A percentile compares a stretch with the other conserved stretches of the same genome.
Evolutionary conservation across 2,797 vertebrate genomes (phyloP).

Genomic region (Chelidonichthys spinosus): DNA sequence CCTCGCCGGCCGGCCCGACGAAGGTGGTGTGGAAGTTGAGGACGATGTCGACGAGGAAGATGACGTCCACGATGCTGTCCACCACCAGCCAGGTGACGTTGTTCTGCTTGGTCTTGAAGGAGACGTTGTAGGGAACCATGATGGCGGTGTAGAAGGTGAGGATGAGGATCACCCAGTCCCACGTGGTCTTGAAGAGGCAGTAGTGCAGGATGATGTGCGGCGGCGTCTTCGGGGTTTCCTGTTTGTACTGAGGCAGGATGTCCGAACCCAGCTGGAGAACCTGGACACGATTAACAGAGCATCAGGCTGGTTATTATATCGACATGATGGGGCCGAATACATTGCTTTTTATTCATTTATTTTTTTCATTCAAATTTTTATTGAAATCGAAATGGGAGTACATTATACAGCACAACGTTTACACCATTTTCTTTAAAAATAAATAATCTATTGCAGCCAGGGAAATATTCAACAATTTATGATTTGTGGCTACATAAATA

Average conservation of each 20-base stretch:
- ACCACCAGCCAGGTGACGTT: conserved; percentile 96
- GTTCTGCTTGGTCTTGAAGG: conserved; percentile 97
- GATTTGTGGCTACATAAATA: no score
- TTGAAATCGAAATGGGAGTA: no score
- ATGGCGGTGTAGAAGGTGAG: conserved; percentile 97
- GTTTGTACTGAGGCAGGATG: conserved; percentile 96
- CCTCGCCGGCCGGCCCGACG: conserved; percentile 94
- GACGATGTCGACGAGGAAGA: conserved; percentile 96
- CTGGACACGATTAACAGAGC: conserved; percentile 61
- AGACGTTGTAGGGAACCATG: conserved; percentile 97
- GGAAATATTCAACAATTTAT: no score
- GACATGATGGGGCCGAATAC: neutral
- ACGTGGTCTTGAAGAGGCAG: conserved; percentile 97
- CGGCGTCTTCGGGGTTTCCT: conserved; percentile 96
- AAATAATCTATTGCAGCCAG: no score
- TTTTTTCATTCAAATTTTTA: no score
- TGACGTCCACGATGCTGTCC: conserved; percentile 96
- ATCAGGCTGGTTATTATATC: neutral
- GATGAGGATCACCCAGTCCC: conserved; percentile 98
- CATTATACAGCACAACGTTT: no score
- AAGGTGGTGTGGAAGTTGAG: conserved; percentile 98
- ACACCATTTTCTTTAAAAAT: no score
- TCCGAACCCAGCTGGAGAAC: conserved; percentile 95
- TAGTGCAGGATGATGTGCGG: conserved; percentile 97
- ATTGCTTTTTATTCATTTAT: neutral